Conservation (phyloP, 2,888 invertebrate genomes). For the Suillia variegata region DNA sequence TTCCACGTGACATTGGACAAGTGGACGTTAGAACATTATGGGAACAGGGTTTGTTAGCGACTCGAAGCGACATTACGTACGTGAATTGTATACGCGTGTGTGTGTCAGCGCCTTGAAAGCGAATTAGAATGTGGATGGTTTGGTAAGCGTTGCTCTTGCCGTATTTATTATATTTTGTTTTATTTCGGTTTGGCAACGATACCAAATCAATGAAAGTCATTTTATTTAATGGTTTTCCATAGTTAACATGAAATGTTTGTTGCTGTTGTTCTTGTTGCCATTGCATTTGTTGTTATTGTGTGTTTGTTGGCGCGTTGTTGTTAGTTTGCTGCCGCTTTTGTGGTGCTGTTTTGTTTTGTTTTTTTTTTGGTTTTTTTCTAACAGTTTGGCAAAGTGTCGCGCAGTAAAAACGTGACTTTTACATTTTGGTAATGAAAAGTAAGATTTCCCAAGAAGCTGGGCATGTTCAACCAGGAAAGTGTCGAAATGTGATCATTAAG, state of each 20-base stretch:
- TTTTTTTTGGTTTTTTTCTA: background rate
- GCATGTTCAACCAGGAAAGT: background rate
- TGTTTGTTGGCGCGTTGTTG: background rate
- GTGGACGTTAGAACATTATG: constrained; percentile 16
- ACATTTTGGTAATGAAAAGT: constrained; percentile 8
- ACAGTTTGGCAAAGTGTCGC: too few species aligned
- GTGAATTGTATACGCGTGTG: too few species aligned
- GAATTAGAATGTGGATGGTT: constrained; percentile 19
- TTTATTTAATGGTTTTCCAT: constrained; percentile 20
- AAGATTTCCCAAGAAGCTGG: background rate
- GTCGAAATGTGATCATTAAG: constrained; percentile 2
- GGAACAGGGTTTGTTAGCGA: constrained; percentile 16
- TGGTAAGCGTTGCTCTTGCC: background rate
- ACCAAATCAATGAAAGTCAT: constrained; percentile 28
- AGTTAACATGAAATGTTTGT: background rate
- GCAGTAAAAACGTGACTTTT: constrained; percentile 17
- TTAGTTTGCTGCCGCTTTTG: background rate
- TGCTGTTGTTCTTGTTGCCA: background rate
- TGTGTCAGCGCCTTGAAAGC: constrained; percentile 21
- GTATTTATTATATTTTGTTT: background rate
- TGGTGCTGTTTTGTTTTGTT: background rate
- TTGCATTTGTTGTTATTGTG: background rate
- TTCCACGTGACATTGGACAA: constrained; percentile 6
- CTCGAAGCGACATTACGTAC: too few species aligned
- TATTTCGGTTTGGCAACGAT: background rate